Percentiles rank a stretch among this genome's conserved stretches.
Conservation (phyloP, 2,113 vertebrate genomes). For the Pheucticus melanocephalus region DNA sequence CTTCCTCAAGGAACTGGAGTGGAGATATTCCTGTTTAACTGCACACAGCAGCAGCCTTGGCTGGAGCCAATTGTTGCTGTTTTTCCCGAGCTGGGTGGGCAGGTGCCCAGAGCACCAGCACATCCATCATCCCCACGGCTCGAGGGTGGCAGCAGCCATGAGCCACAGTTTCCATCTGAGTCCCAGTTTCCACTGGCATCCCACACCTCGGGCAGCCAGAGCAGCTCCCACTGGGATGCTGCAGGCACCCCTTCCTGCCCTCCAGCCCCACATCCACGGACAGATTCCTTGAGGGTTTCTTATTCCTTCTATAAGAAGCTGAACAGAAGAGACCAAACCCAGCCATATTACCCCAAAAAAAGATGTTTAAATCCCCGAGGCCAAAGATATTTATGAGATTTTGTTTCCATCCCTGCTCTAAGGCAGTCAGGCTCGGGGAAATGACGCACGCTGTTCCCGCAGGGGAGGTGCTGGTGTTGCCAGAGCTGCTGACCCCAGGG, state of each 20-base stretch:
- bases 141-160: not conserved
- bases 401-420: not conserved
- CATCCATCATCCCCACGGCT: not conserved
- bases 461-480: not conserved
- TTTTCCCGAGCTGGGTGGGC: not conserved
- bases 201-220: fast-evolving
- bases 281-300: fast-evolving
- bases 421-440: not conserved
- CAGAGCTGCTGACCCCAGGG: not conserved
- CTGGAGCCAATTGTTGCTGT: not conserved
- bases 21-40: not conserved
- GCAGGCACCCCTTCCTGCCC: not conserved
- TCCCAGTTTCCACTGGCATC: not conserved
- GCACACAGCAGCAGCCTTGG: not conserved
- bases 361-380: not conserved
- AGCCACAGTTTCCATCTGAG: conserved; percentile 17
- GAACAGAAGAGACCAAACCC: not conserved
- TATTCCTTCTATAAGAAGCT: not conserved
- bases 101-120: not conserved
- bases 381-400: not conserved
- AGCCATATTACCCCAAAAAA: not conserved
- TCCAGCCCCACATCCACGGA: not conserved
- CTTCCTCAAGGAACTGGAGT: not conserved
- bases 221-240: not conserved
- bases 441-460: not conserved